A percentile compares a stretch with the other conserved stretches of the same genome.
phyloP scores from a whole-genome alignment of 2,113 vertebrate species.

The Lichenostomus cassidix region DNA sequence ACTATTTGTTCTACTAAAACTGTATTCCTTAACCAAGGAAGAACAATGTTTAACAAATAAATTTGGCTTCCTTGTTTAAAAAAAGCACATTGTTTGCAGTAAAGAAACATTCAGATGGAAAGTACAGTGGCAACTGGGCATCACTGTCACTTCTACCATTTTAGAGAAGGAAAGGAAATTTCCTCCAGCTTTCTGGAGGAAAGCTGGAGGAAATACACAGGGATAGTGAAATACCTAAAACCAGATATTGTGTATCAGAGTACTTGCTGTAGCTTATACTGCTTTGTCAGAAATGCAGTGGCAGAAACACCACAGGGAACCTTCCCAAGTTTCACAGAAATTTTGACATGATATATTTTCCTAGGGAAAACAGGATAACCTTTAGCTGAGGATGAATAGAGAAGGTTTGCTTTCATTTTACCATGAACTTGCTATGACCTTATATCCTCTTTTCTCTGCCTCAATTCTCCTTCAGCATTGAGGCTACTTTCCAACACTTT shows the following conservation, averaged over 20 bases:
- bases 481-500: not conserved
- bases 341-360: not conserved
- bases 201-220: not conserved
- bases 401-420: not conserved
- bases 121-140: not conserved
- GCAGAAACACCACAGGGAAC: not conserved
- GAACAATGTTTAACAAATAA: not conserved
- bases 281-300: not conserved
- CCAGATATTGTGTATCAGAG: not conserved
- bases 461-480: not conserved
- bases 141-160: not conserved
- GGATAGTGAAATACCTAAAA: not conserved
- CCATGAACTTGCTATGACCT: not conserved
- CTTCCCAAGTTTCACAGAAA: not conserved
- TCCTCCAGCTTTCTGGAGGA: too few relatives aligned
- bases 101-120: not conserved
- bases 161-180: not conserved
- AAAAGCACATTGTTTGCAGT: not conserved
- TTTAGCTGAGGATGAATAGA: not conserved
- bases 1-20: not conserved
- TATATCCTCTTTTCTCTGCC: not conserved
- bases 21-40: not conserved
- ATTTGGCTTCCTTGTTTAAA: not conserved
- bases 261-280: not conserved
- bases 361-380: not conserved